Base-by-base conservation (phyloP, 1,140 invertebrate genomes). In the Nomia melanderi region DNA sequence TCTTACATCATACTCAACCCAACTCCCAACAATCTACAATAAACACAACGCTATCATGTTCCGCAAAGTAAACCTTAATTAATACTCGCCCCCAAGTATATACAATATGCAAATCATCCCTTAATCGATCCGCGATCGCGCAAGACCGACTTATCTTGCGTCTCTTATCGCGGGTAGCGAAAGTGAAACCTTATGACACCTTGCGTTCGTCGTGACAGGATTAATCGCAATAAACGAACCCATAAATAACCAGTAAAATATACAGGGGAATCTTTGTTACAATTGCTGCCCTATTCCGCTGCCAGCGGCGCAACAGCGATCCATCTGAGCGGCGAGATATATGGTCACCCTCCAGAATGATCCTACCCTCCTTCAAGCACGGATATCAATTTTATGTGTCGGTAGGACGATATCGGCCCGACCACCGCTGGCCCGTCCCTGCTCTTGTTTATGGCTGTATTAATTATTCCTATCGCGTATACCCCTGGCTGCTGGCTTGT, bases 381-480 rank as follows among this genome's bases (percentile, higher is more conserved):
- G 76, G 85, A 76, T 84, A 86, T 87, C 80, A 85, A 87, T 87
- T 87, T 86, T 82, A 86, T 81, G 79, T 69, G 72, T 83, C 83
- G 83, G 81, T 75, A 63, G 65, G 70, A 79, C 85, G 82, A 84
- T 86, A 86, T 83, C 82, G 84, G 63, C 6, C 67, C 56, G 69
- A 33, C 53, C 20, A 54, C 63, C 44, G 44, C 62, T 23, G 60
- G 57, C 71, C 72, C 57, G 23, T 29, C 39, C 74, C 31, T 25
- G 56, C 56, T 63, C 73, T 84, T 87, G 86, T 88, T 87, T 87
- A 88, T 84, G 71, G 82, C 69, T 82, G 81, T 88, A 88, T 86
- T 88, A 88, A 88, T 88, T 88, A 88, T 88, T 88, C 86, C 79
- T 86, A 87, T 87, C 86, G 86, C 86, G 86, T 88, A 87, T 74